A percentile compares a stretch with the other conserved stretches of the same genome.
These are phyloP conservation scores for Chauna torquata DNA, from an alignment of 2,113 vertebrate species.

Conservation along the genomic window DNA sequence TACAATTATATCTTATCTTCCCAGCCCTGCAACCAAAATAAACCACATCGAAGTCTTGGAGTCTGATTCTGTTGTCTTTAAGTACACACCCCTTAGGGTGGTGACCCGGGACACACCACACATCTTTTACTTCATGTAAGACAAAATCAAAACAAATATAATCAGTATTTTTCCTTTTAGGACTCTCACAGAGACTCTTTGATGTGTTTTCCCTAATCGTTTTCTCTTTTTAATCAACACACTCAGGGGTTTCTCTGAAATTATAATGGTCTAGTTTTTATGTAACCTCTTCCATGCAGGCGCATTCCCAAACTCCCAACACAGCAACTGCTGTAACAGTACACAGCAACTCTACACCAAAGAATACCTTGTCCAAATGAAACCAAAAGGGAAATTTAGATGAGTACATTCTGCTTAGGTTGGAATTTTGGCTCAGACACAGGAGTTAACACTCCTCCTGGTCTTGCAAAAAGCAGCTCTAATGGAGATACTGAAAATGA, in stretches of 20 bases:
- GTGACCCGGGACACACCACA: conserved; percentile 56
- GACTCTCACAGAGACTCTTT: conserved; percentile 46
- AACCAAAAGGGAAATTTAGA: conserved; percentile 72
- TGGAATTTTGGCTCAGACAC: conserved; percentile 65
- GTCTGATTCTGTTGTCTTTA: conserved; percentile 60
- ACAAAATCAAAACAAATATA: conserved; percentile 69
- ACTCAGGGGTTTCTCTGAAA: conserved; percentile 46
- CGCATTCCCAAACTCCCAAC: conserved; percentile 50
- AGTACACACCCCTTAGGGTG: conserved; percentile 57
- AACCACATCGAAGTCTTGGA: conserved; percentile 40
- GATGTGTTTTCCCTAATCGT: conserved; percentile 58
- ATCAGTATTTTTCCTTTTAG: conserved; percentile 66
- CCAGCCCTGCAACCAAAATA: conserved; percentile 66
- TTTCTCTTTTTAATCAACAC: conserved; percentile 52
- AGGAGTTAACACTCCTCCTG: conserved; percentile 19
- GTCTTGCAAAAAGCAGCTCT: conserved; percentile 20
- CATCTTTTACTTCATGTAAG: conserved; percentile 57
- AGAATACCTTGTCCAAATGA: conserved; percentile 67
- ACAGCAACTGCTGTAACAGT: conserved; percentile 63
- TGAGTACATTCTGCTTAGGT: conserved; percentile 69
- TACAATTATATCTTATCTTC: conserved; percentile 66
- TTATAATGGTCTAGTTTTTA: conserved; percentile 38
- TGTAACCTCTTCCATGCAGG: conserved; percentile 54
- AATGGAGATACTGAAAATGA: conserved; percentile 68
- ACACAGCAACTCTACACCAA: conserved; percentile 68